Evolutionary conservation across 2,797 vertebrate species (phyloP), one percentile per base, ranked within the genome.

Genomic region (Squalus acanthias): DNA sequence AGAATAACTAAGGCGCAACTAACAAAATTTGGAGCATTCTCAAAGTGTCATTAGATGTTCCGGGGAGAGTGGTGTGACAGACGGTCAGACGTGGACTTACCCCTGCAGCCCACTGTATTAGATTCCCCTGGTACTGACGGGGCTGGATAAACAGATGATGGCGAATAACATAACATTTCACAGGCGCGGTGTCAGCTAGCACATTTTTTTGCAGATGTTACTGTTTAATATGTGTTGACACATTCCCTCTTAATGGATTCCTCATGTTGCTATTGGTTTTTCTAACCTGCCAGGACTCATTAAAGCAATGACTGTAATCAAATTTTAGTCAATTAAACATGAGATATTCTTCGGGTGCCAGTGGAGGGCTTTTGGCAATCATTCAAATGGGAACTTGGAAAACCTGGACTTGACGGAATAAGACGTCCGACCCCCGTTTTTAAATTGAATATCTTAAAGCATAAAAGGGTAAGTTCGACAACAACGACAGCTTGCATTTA

Each of bases 251-350:
- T 92, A 92, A 92, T 92, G 89, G 89, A 92, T 92, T 92, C 89
- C 63, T 92, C 89, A 92, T 65, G 63, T 65, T 65, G 24, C 89
- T 92, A 63, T 63, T 60, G 53, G 89, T 92, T 92, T 92, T 92
- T 92, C 89, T 92, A 91, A 92, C 89, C 60, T 92, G 89, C 89
- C 57, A 92, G 89, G 89, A 65, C 63, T 92, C 89, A 92, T 92
- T 92, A 92, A 92, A 92, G 89, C 57, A 92, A 60, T 92, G 60
- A 92, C 53, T 60, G 5, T 65, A 92, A 92, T 92, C 89, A 92
- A 92, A 92, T 92, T 92, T 92, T 92, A 65, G 89, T 92, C 89
- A 65, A 92, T 92, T 92, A 92, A 92, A 92, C 57, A 63, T 60
- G 89, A 92, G 89, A 15, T 92, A n/a, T 60, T 92, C 57, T 92